Base-by-base conservation (phyloP, 2,888 invertebrate genomes). In the Pinctada fucata region DNA sequence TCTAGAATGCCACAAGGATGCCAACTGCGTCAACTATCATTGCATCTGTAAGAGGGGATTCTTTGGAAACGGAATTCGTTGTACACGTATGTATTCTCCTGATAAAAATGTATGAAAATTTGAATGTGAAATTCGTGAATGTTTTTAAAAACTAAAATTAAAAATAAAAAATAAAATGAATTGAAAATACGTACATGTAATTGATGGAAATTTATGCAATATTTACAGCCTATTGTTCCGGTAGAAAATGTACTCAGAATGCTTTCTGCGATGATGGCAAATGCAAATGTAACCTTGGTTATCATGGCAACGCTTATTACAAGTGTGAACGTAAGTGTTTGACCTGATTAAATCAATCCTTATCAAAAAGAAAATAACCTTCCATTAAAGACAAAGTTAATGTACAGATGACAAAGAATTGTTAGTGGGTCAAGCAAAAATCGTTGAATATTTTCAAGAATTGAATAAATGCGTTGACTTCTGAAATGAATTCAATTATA, bases 61-160 rank as follows among this genome's bases (percentile, higher is more conserved):
- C 73, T 73, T 73, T 50, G 73, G 73, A 63, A 58, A 73, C 64
- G 73, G 73, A 5, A 49, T 73, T 6, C 48, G 65, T 47, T 73
- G 73, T 65, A 50, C 64, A 48, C 48, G 73, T 73, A 73, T 47
- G 73, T 13, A 31, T 31, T 31, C 31, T 31, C 0, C 31, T 31
- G 31, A 31, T 31, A 31, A 31, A 31, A n/a, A n/a, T n/a, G n/a
- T n/a, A n/a, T n/a, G n/a, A n/a, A n/a, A 31, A 31, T 1, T 31
- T 31, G 31, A 31, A 31, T 31, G 31, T 31, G 31, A 31, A 31
- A 31, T 31, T 31, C 31, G 31, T 31, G 31, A 31, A 31, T 31
- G 31, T 31, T 1, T 58, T 58, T 58, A 58, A 58, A 1, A 13
- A 10, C 58, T 1, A 58, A 58, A 58, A 58, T 1, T 58, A 0